Evolutionary conservation across 2,888 invertebrate genomes (phyloP), one percentile per base, ranked within the genome.

Genomic region (Maniola hyperantus): DNA sequence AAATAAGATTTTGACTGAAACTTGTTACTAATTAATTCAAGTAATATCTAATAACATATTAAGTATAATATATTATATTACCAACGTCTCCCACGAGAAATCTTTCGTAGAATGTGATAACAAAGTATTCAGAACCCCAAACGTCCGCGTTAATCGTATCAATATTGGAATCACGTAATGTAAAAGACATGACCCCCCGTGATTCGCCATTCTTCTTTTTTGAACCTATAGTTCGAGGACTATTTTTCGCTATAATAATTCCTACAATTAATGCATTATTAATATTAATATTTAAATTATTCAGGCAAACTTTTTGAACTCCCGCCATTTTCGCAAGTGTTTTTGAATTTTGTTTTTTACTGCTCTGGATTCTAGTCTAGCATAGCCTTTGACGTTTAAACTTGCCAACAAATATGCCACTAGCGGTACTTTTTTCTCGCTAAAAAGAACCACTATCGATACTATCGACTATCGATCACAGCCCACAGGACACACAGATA

Each of bases 101-200:
- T 74, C 92, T 93, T 69, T 93, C 92, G 74, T 94, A 93, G 72
- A 95, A 93, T 65, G 93, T 93, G 50, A 93, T 89, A 20, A 96
- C 89, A 76, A 92, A 94, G 71, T 94, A 94, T 66, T 93, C 92
- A 5, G 93, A 91, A 4, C 96, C 96, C 97, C 97, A 97, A 70
- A 94, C 95, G 69, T 95, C 95, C 15, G 95, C 95, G 80, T 97
- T 97, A 57, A 96, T 95, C 6, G 95, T 94, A 80, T 96, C 95
- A 0, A 93, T 82, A 18, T 93, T 90, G 0, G 96, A 95, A 86
- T 97, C 97, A 71, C 97, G 93, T 34, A 97, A 72, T 0, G 96
- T 97, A 72, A 96, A 96, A 64, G 94, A 95, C 88, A 96, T 95
- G 0, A 97, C 96, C n/a, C 94, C 95, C 72, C 94, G 93, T 39